These are phyloP conservation scores for Mixornis gularis DNA, from an alignment of 2,113 vertebrate species.

Conservation along the genomic window DNA sequence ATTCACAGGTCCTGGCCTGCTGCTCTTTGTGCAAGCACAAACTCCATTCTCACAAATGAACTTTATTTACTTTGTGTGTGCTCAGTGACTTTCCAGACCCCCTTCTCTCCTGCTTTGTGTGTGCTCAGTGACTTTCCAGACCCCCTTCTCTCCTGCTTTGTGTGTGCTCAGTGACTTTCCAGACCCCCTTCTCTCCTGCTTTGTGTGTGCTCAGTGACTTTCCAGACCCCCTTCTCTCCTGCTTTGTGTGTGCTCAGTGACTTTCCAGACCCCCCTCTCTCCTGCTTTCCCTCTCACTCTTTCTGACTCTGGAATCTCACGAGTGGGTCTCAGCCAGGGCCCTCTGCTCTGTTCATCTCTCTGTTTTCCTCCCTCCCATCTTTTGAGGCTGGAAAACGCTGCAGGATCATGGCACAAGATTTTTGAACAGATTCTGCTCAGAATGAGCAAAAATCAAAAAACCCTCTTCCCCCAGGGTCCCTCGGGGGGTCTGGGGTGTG, in stretches of 20 bases:
- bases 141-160: neutral
- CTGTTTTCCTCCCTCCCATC: neutral
- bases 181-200: neutral
- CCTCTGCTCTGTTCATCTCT: neutral
- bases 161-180: neutral
- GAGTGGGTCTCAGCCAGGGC: neutral
- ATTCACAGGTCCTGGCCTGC: neutral
- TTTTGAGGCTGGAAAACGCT: rapidly evolving
- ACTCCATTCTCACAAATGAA: neutral
- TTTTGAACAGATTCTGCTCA: neutral
- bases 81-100: neutral
- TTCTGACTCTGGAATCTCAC: neutral
- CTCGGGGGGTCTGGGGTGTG: rapidly evolving
- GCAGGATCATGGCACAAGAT: neutral
- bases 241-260: neutral
- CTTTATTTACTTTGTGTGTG: neutral
- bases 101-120: no score
- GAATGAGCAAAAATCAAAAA: no score
- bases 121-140: neutral
- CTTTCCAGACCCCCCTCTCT: neutral
- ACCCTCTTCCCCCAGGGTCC: neutral
- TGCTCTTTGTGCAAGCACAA: neutral
- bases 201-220: neutral
- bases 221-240: neutral
- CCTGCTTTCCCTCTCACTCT: neutral